Conservation (phyloP, 2,113 vertebrate species). For the Pachyramphus minor region DNA sequence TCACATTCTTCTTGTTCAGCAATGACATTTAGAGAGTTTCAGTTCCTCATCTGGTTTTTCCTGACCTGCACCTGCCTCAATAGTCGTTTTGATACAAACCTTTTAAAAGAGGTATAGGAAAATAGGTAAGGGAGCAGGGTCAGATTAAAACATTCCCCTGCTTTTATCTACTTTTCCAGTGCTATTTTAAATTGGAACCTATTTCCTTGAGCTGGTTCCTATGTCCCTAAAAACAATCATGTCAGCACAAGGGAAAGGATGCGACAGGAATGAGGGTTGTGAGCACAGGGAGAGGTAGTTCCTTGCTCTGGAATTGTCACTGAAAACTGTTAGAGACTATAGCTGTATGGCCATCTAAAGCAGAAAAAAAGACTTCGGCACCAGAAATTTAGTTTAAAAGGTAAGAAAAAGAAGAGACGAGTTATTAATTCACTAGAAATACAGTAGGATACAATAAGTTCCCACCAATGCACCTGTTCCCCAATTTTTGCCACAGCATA, state of each 20-base stretch:
- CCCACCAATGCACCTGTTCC: not conserved
- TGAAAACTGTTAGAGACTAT: not conserved
- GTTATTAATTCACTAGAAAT: not conserved
- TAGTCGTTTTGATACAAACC: not conserved
- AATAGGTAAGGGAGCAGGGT: not conserved
- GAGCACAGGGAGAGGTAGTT: not conserved
- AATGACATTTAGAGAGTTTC: not conserved
- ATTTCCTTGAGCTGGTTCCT: not conserved
- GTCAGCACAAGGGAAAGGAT: not conserved
- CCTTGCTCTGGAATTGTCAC: not conserved
- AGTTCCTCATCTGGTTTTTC: not conserved
- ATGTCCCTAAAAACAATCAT: accelerated
- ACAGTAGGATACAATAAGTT: not conserved
- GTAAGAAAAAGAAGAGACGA: not conserved
- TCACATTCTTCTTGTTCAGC: not conserved
- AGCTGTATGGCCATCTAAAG: not conserved
- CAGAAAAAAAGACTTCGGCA: not conserved
- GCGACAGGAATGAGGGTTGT: not conserved
- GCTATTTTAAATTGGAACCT: not conserved
- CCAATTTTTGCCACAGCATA: not conserved
- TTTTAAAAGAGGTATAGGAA: not conserved
- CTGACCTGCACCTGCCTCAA: not conserved
- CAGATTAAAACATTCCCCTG: not conserved
- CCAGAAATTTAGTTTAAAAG: not conserved
- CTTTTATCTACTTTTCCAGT: not conserved